Percentiles rank a stretch among this genome's conserved stretches.
Conservation (phyloP, 30 jellyfish, hydroid and myxozoan genomes). For the Clytia hemisphaerica region DNA sequence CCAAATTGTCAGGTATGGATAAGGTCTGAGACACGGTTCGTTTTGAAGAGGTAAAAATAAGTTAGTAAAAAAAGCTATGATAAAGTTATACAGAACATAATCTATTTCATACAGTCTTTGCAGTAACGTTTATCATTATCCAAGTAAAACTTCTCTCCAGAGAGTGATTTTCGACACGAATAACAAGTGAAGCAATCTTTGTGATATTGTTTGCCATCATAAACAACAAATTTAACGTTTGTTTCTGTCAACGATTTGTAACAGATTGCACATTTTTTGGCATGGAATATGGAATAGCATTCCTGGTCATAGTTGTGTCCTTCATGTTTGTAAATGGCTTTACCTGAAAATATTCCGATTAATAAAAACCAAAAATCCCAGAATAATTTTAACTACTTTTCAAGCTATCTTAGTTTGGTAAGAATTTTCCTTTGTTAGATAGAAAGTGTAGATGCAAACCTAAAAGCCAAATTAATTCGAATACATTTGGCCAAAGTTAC, state of each 20-base stretch:
- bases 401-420: no score
- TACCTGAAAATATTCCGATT: slow-evolving; percentile 19
- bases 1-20: no score
- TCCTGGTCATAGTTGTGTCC: slow-evolving; percentile 20
- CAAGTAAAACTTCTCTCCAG: slow-evolving; percentile 21
- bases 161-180: slow-evolving; percentile 4
- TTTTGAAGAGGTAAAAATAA: no score
- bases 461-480: no score
- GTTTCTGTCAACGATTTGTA: slow-evolving; percentile 29
- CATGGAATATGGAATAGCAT: slow-evolving; percentile 20
- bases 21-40: no score
- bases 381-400: no score
- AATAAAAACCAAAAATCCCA: no score
- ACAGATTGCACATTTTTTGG: slow-evolving; percentile 26
- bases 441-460: no score
- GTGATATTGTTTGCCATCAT: slow-evolving; percentile 18
- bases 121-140: slow-evolving; percentile 11
- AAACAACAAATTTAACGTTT: slow-evolving; percentile 24
- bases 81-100: no score
- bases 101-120: slow-evolving; percentile 10
- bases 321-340: slow-evolving; percentile 34
- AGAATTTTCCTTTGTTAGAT: no score
- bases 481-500: no score
- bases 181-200: slow-evolving; percentile 12
- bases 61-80: no score